Evolutionary conservation across 2,888 invertebrate genomes (phyloP).

Genomic region (Apodemia zela): DNA sequence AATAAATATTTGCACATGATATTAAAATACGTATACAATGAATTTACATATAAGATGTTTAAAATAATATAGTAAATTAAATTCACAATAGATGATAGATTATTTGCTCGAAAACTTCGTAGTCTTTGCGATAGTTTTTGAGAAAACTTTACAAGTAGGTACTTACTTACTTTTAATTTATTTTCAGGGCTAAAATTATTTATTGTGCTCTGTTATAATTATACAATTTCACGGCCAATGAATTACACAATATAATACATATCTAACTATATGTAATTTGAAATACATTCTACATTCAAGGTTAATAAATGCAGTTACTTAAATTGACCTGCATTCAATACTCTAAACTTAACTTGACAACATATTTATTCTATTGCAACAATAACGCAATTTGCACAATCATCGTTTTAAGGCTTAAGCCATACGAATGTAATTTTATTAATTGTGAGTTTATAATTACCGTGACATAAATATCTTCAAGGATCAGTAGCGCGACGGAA

Average conservation of each 20-base stretch:
- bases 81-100: too few species aligned
- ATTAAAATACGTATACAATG: too few species aligned
- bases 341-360: not conserved
- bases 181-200: not conserved
- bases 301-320: not conserved
- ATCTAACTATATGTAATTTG: too few species aligned
- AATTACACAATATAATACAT: not conserved
- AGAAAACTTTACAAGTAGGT: not conserved
- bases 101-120: too few species aligned
- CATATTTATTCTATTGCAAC: not conserved
- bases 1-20: too few species aligned
- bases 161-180: not conserved
- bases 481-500: too few species aligned
- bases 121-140: too few species aligned
- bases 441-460: too few species aligned
- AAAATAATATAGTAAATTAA: too few species aligned
- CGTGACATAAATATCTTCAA: too few species aligned
- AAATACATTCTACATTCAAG: constrained; percentile 1
- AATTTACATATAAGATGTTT: too few species aligned
- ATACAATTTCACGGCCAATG: not conserved
- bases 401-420: not conserved
- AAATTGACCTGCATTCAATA: constrained; percentile 1
- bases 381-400: not conserved
- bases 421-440: too few species aligned
- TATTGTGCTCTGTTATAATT: not conserved